These are phyloP conservation scores for Aptenodytes patagonicus DNA, from an alignment of 2,113 vertebrate genomes.

Conservation along the genomic window DNA sequence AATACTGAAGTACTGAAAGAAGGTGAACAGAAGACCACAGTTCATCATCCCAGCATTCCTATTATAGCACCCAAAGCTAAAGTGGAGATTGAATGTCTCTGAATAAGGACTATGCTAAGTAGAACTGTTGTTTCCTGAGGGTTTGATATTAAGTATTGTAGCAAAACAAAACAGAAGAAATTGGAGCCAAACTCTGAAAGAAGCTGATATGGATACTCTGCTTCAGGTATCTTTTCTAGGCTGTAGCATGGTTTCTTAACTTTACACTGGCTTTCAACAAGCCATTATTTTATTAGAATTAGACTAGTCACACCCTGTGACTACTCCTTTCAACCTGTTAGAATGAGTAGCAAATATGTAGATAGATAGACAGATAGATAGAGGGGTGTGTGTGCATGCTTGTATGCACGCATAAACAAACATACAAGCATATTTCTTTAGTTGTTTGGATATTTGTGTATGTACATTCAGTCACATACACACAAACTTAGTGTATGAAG, in stretches of 20 bases:
- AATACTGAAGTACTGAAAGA: constrained; percentile 17
- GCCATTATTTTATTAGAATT: not conserved
- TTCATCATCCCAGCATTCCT: constrained; percentile 4
- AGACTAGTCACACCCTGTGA: not conserved
- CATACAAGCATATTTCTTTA: not conserved
- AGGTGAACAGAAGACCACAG: constrained; percentile 56
- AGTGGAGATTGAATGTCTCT: constrained; percentile 60
- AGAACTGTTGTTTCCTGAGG: constrained; percentile 48
- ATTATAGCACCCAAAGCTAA: constrained; percentile 38
- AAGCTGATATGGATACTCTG: constrained; percentile 10
- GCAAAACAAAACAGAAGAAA: constrained; percentile 62
- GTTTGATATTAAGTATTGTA: constrained; percentile 22
- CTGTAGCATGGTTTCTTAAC: not conserved
- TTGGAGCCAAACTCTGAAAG: constrained; percentile 37
- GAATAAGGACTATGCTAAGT: constrained; percentile 54
- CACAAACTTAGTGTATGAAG: not conserved
- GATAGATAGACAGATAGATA: not conserved
- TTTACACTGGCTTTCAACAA: constrained; percentile 24
- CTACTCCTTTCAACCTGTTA: not conserved
- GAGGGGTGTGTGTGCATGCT: fast-evolving
- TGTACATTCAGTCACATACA: not conserved
- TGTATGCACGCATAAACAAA: not conserved
- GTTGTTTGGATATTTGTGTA: not conserved
- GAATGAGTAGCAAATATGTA: not conserved
- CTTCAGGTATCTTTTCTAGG: not conserved